Conservation (phyloP, 2,888 invertebrate genomes). For the Callimorpha dominula region DNA sequence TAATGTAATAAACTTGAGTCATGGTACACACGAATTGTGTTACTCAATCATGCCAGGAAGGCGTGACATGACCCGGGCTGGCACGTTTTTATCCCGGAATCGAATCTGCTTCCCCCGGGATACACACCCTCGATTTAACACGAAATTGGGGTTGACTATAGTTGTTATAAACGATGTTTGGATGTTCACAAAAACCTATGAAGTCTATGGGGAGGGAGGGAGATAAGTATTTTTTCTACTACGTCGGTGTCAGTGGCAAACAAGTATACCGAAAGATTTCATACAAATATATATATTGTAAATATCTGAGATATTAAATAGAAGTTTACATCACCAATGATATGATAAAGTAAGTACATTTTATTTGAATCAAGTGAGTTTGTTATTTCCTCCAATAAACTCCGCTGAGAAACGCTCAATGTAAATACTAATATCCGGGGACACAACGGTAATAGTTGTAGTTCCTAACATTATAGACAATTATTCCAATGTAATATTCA, state of each 20-base stretch:
- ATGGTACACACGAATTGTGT: conserved; percentile 9
- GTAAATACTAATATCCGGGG: no score
- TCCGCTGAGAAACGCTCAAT: no score
- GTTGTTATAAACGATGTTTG: conserved; percentile 16
- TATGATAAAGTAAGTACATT: no score
- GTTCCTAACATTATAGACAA: background rate
- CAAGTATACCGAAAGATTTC: no score
- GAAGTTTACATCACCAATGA: no score
- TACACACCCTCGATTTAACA: conserved; percentile 42
- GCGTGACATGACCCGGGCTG: conserved; percentile 21
- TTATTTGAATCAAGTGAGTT: no score
- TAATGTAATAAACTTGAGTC: conserved; percentile 13
- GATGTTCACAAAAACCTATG: conserved; percentile 1
- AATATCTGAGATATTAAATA: no score
- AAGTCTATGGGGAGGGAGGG: background rate
- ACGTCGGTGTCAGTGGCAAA: no score
- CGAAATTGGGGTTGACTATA: conserved; percentile 21
- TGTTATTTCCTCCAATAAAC: no score
- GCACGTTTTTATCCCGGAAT: conserved; percentile 44
- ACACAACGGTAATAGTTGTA: background rate
- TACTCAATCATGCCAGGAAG: conserved; percentile 26
- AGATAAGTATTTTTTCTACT: no score
- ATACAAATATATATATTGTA: no score
- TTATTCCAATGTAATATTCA: background rate
- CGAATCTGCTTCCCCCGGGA: conserved; percentile 40